Evolutionary conservation across 2,888 invertebrate species (phyloP).

Genomic region (Priocnemis perturbator): DNA sequence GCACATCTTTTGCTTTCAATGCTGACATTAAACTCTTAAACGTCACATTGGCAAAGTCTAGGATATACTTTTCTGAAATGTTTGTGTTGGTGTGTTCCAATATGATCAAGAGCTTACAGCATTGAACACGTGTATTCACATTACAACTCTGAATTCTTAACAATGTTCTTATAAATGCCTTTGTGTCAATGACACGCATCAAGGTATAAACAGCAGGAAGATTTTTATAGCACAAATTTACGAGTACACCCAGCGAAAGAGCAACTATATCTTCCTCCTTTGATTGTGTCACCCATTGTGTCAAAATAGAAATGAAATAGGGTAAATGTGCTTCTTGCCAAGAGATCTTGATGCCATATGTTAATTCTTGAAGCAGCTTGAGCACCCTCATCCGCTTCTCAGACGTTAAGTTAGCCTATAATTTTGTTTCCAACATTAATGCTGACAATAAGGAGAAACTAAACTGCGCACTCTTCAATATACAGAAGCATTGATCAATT

Average conservation of each 20-base stretch:
- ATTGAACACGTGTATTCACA: slow-evolving; percentile 76
- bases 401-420: slow-evolving; percentile 76
- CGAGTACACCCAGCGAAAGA: slow-evolving; percentile 82
- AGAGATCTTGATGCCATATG: slow-evolving; percentile 86
- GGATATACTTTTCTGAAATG: slow-evolving; percentile 75
- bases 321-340: slow-evolving; percentile 88
- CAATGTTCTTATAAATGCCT: slow-evolving; percentile 81
- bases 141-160: slow-evolving; percentile 77
- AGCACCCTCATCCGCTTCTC: slow-evolving; percentile 82
- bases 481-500: slow-evolving; percentile 36
- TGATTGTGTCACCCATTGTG: slow-evolving; percentile 80
- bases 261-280: slow-evolving; percentile 76
- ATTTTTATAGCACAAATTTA: slow-evolving; percentile 88
- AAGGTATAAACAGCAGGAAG: slow-evolving; percentile 84
- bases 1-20: slow-evolving; percentile 74
- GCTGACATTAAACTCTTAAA: slow-evolving; percentile 76
- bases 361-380: slow-evolving; percentile 84
- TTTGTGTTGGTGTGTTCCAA: slow-evolving; percentile 76
- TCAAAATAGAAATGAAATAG: slow-evolving; percentile 81
- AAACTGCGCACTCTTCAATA: not conserved
- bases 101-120: slow-evolving; percentile 78
- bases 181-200: slow-evolving; percentile 83
- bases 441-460: not conserved
- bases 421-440: not conserved
- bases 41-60: slow-evolving; percentile 76